Conservation (phyloP, 2,797 vertebrate genomes). For the Arctocebus calabarensis region DNA sequence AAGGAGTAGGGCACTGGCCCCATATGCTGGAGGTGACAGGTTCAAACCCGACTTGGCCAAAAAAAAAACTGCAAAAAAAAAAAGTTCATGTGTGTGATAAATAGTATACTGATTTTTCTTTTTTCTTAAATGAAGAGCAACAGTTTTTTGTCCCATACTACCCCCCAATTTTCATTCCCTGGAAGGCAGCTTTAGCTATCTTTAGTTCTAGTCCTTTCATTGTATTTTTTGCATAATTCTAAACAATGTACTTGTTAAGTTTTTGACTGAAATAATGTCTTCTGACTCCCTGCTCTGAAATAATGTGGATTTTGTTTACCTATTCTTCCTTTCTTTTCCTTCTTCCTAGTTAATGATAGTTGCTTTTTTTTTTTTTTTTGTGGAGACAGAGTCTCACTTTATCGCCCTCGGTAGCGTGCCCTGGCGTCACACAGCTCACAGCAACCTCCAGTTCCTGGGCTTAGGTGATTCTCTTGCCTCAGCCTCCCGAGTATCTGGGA, state of each 20-base stretch:
- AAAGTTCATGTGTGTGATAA: constrained; percentile 19
- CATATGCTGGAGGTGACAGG: too few species aligned
- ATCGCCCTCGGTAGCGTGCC: too few species aligned
- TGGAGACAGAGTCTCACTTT: too few species aligned
- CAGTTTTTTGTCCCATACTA: background rate
- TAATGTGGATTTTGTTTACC: constrained; percentile 20
- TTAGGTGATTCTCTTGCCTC: too few species aligned
- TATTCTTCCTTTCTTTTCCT: background rate
- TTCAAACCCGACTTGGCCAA: too few species aligned
- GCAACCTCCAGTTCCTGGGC: too few species aligned
- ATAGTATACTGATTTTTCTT: constrained; percentile 35
- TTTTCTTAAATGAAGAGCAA: background rate
- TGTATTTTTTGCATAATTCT: background rate
- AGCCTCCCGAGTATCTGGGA: too few species aligned
- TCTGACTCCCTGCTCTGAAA: constrained; percentile 22
- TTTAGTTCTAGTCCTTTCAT: background rate
- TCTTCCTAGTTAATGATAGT: background rate
- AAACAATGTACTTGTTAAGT: constrained; percentile 41
- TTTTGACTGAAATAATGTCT: constrained; percentile 13
- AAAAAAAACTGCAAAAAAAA: too few species aligned
- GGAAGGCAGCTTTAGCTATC: background rate
- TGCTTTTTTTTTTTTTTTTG: background rate
- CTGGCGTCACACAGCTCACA: too few species aligned
- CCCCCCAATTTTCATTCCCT: background rate
- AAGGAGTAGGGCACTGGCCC: too few species aligned